Conservation (phyloP, 2,113 vertebrate genomes). For the Cyanistes caeruleus region DNA sequence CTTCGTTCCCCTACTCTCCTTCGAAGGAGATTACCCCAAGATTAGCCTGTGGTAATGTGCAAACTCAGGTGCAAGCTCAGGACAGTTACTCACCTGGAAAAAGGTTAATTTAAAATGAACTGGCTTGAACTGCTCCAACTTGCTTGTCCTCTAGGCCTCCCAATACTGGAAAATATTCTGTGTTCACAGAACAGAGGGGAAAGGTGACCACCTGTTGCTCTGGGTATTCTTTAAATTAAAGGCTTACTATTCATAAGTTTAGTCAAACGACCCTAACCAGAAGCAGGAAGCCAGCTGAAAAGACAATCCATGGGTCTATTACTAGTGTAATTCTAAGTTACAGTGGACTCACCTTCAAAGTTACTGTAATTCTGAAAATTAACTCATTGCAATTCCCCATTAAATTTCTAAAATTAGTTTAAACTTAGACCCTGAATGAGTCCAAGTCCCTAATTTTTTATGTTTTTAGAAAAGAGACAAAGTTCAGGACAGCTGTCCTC, state of each 20-base stretch:
- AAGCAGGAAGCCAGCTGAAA: not conserved
- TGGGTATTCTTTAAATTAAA: not conserved
- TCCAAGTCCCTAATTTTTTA: not conserved
- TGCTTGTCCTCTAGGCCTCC: not conserved
- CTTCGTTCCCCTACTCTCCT: not conserved
- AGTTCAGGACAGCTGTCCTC: not conserved
- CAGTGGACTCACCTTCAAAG: not conserved
- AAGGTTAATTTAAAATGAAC: not conserved
- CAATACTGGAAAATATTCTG: not conserved
- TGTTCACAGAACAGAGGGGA: not conserved
- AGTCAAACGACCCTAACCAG: not conserved
- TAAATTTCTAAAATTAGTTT: not conserved
- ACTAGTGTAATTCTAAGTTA: not conserved
- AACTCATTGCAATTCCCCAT: not conserved
- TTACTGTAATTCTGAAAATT: not conserved
- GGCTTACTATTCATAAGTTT: not conserved
- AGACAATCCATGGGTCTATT: not conserved
- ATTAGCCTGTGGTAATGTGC: not conserved
- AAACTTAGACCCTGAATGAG: not conserved
- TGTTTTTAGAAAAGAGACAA: not conserved
- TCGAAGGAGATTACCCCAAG: not conserved
- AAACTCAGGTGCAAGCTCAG: too few species aligned
- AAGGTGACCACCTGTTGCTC: not conserved
- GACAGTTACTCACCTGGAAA: not conserved
- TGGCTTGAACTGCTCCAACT: not conserved